Base-by-base conservation (phyloP, 1,140 invertebrate genomes). In the Micrasema minimum region DNA sequence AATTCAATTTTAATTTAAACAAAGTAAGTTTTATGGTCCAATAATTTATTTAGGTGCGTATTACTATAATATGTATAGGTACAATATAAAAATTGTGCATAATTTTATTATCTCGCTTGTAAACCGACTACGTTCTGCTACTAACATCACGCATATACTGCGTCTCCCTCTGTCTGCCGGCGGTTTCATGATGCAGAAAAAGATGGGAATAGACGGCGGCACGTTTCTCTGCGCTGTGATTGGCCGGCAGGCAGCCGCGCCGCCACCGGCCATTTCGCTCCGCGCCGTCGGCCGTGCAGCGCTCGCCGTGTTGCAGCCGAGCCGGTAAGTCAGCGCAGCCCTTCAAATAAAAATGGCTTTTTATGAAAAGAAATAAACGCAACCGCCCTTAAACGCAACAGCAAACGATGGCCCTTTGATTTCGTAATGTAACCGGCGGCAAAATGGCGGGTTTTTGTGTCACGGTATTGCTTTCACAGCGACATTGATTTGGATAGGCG, bases 241-340 rank as follows among this genome's bases (percentile, higher is more conserved):
- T 31, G 26, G 26, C n/a, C n/a, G n/a, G n/a, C n/a, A n/a, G n/a
- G n/a, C n/a, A n/a, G n/a, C n/a, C n/a, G n/a, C 23, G n/a, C 65
- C 35, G 6, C 22, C 11, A 14, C 22, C 66, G 51, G 65, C 50
- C 67, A 62, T 62, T 69, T 69, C 43, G 45, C 67, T 51, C 51
- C 57, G 55, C 57, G 55, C 67, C 57, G 67, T 53, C 35, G 16
- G 67, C 57, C 20, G 67, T 7, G 22, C 22, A 62, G 67, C 57
- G 55, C 57, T 68, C 46, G 55, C 67, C 55, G 26, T 31, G 67
- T 43, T 11, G 55, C 55, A 62, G 55, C 55, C 41, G 51, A 69
- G 67, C 67, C 67, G 67, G 67, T 69, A 51, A 69, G 66, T 69
- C 18, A 45, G 14, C 35, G 50, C 51, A 41, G 14, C 22, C 38